Evolutionary conservation across 2,888 invertebrate species (phyloP).

Genomic region (Euspilapteryx auroguttella): DNA sequence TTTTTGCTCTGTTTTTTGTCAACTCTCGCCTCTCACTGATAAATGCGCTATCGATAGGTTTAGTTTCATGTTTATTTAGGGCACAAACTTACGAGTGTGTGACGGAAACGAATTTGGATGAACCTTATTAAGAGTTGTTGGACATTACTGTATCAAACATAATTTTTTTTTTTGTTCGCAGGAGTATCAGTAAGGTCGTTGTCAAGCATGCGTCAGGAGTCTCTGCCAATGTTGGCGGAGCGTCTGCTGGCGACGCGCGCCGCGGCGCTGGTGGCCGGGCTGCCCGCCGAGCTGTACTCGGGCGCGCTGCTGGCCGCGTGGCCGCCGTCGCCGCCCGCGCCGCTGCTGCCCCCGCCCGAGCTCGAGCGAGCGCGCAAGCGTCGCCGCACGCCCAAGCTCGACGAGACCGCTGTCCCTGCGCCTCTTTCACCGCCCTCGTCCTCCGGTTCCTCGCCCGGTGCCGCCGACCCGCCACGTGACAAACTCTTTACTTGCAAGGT

Average conservation of each 20-base stretch:
- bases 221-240: conserved; percentile 50
- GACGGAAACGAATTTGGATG: conserved; percentile 29
- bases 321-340: conserved; percentile 58
- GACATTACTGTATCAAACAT: background rate
- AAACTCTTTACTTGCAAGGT: conserved; percentile 87
- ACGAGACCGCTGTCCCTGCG: conserved; percentile 31
- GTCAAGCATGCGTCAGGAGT: conserved; percentile 51
- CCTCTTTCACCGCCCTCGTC: conserved; percentile 44
- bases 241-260: conserved; percentile 57
- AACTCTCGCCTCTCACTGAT: conserved; percentile 31
- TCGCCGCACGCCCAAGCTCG: conserved; percentile 46
- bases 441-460: conserved; percentile 52
- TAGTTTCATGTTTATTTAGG: conserved; percentile 47
- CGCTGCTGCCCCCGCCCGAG: conserved; percentile 51
- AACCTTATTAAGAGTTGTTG: too few species aligned
- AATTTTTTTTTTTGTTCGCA: conserved; percentile 14
- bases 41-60: conserved; percentile 58
- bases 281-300: conserved; percentile 66
- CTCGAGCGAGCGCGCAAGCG: conserved; percentile 45
- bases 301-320: conserved; percentile 63
- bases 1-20: conserved; percentile 50
- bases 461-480: conserved; percentile 64
- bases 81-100: conserved; percentile 23
- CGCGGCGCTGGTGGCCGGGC: conserved; percentile 53
- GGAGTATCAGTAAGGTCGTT: conserved; percentile 55